Conservation (phyloP, 2,113 vertebrate species). For the Bufo bufo region DNA sequence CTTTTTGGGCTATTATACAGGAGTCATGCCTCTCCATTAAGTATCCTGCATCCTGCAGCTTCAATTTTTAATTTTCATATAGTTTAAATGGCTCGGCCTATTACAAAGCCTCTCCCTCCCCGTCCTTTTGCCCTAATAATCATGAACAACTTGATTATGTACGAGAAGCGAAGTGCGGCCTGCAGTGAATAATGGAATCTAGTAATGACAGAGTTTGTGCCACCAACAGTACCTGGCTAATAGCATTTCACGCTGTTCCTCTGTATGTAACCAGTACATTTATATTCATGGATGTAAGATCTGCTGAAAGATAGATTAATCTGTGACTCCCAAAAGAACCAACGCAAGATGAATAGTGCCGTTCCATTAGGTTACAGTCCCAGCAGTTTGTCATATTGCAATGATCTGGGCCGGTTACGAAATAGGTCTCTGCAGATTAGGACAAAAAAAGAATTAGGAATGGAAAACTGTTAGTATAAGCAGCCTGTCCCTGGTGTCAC, state of each 20-base stretch:
- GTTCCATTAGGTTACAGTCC: conserved; percentile 36
- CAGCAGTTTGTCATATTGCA: conserved; percentile 36
- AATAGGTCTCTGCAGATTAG: not conserved
- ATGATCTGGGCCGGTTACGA: not conserved
- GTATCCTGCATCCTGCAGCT: not conserved
- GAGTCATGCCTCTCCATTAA: not conserved
- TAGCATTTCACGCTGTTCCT: conserved; percentile 46
- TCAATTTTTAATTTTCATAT: not conserved
- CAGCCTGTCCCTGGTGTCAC: not conserved
- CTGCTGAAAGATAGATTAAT: conserved; percentile 45
- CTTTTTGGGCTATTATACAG: not conserved
- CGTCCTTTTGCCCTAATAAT: conserved; percentile 10
- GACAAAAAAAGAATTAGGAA: not conserved
- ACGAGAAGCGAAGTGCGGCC: conserved; percentile 24
- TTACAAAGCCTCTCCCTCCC: not conserved
- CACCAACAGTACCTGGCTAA: conserved; percentile 39
- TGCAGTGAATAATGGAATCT: conserved; percentile 49
- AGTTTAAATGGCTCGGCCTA: conserved; percentile 1
- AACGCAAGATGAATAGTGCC: conserved; percentile 33
- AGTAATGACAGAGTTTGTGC: conserved; percentile 38
- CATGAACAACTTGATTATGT: conserved; percentile 13
- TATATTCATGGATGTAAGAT: conserved; percentile 53
- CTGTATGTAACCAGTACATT: conserved; percentile 40
- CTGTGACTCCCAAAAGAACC: conserved; percentile 42
- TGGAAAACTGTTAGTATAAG: not conserved